Evolutionary conservation across 2,797 vertebrate species (phyloP).

Genomic region (Myotis daubentonii): DNA sequence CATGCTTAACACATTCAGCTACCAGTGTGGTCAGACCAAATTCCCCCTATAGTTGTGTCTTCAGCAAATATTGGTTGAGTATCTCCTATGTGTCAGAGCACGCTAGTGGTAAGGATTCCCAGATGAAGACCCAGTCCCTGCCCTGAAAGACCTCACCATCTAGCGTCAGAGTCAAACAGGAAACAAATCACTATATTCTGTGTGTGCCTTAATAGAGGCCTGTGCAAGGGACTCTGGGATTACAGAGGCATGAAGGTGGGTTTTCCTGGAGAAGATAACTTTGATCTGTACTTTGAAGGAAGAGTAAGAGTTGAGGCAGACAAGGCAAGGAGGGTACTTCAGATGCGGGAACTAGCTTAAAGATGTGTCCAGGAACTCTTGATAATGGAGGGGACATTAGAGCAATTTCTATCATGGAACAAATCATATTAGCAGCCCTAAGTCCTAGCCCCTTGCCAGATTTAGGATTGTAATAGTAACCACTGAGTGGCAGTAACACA

Average conservation of each 20-base stretch:
- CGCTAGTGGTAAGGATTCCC: slow-evolving; percentile 38
- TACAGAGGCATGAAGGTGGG: neutral
- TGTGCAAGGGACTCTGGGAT: neutral
- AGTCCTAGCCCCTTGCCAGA: neutral
- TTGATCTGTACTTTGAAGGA: slow-evolving; percentile 56
- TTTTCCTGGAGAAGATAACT: neutral
- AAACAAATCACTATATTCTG: slow-evolving; percentile 16
- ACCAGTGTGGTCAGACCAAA: slow-evolving; percentile 6
- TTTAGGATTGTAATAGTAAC: neutral
- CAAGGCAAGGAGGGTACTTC: neutral
- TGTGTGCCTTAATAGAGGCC: neutral
- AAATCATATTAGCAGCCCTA: neutral
- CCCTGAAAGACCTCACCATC: neutral
- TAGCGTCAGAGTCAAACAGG: neutral
- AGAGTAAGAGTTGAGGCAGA: slow-evolving; percentile 29
- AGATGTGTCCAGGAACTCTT: neutral
- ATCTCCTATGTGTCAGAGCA: neutral
- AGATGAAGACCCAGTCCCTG: neutral
- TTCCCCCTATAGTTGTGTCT: neutral
- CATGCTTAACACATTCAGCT: neutral
- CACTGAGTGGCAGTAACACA: neutral
- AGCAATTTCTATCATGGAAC: neutral
- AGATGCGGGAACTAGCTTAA: neutral
- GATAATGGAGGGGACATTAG: neutral
- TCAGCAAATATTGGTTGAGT: slow-evolving; percentile 34